Conservation (phyloP, 2,797 vertebrate species). For the Siniperca obscura region DNA sequence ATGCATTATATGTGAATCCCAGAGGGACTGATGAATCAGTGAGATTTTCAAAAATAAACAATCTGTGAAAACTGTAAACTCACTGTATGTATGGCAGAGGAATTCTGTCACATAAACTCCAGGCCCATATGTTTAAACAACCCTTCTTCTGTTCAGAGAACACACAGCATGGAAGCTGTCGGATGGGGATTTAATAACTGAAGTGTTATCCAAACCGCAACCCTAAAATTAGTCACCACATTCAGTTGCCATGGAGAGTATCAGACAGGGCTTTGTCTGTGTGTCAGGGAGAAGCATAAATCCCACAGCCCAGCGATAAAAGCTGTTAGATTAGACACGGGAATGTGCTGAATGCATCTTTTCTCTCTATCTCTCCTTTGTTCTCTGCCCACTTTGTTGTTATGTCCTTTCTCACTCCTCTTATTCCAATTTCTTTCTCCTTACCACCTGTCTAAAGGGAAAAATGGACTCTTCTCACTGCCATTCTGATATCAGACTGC, state of each 20-base stretch:
- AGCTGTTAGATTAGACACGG: slow-evolving; percentile 66
- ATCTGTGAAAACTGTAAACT: slow-evolving; percentile 4
- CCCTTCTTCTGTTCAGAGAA: slow-evolving; percentile 38
- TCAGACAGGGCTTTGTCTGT: slow-evolving; percentile 68
- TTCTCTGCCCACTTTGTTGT: slow-evolving; percentile 64
- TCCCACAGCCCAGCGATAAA: slow-evolving; percentile 67
- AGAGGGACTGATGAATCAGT: slow-evolving; percentile 10
- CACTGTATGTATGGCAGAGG: neutral
- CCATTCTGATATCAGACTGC: slow-evolving; percentile 26
- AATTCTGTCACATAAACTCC: slow-evolving; percentile 27
- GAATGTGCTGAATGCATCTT: slow-evolving; percentile 69
- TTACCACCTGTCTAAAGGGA: slow-evolving; percentile 48
- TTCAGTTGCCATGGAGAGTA: slow-evolving; percentile 78
- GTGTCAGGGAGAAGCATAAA: slow-evolving; percentile 73
- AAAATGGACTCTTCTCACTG: slow-evolving; percentile 55
- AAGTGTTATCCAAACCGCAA: slow-evolving; percentile 68
- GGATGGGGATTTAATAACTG: slow-evolving; percentile 70
- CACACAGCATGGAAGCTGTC: slow-evolving; percentile 54
- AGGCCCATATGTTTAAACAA: slow-evolving; percentile 47
- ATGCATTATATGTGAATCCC: neutral
- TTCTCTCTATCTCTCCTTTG: slow-evolving; percentile 61
- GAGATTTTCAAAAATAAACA: neutral
- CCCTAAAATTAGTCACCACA: slow-evolving; percentile 72
- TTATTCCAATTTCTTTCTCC: slow-evolving; percentile 47
- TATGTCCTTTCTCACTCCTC: slow-evolving; percentile 44